Base-by-base conservation (phyloP, 2,888 invertebrate genomes). In the Apotomis betuletana region DNA sequence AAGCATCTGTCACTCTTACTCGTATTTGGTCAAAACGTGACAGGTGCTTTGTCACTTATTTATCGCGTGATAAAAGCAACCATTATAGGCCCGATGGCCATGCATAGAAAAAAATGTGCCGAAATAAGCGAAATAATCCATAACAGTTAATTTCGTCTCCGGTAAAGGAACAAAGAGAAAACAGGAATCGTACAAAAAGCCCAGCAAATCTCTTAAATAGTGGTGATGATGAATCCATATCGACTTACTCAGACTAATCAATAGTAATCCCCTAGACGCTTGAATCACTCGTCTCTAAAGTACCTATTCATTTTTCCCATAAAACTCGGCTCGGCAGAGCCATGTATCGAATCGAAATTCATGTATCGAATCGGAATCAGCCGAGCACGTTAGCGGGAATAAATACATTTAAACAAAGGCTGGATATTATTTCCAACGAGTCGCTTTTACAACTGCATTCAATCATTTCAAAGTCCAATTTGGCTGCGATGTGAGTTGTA, bases 381-480 rank as follows among this genome's bases (percentile, higher is more conserved):
- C 57, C 60, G 46, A 27, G 51, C 63, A 58, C 46, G 69, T 61
- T 62, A 69, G 65, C 67, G 74, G 46, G 78, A 82, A 83, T 84
- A 83, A 84, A 83, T 84, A 84, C 76, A 81, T 81, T 77, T 77
- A 80, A 85, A 89, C 86, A 86, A 85, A 85, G 81, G 83, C 82
- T 77, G 79, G 84, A 70, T 64, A 69, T 80, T 85, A 88, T 89
- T 88, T 87, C 85, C 87, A 85, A 84, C 84, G 84, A 85, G 83
- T 85, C 80, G 85, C 87, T 89, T 89, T 88, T 90, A 88, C 89
- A 90, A 90, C 88, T 90, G 89, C 91, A 89, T 91, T 91, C 90
- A 90, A 91, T 91, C 91, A 91, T 91, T 90, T 90, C 84, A 85
- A 72, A 86, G 84, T 89, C 87, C 91, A 90, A 91, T 91, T 91